These are phyloP conservation scores for Fregata magnificens DNA, from an alignment of 2,113 vertebrate species.

Conservation along the genomic window DNA sequence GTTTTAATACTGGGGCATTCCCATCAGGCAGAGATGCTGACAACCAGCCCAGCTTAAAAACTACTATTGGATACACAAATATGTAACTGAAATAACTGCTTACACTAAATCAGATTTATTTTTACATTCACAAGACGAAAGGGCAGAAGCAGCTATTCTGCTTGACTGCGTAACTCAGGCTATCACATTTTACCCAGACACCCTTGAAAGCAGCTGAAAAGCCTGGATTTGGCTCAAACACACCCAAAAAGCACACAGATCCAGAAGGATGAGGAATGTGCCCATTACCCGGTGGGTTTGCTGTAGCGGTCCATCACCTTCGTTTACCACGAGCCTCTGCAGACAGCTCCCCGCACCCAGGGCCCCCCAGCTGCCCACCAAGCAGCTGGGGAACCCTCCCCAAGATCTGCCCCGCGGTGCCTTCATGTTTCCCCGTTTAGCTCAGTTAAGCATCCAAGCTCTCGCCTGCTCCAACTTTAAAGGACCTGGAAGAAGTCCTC, in stretches of 20 bases:
- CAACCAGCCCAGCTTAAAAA: neutral
- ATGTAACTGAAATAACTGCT: neutral
- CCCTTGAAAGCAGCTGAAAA: neutral
- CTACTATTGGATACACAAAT: neutral
- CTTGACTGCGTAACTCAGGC: neutral
- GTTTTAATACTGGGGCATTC: neutral
- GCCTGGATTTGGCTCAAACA: neutral
- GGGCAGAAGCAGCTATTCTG: neutral
- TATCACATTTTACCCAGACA: neutral
- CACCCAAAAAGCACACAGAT: neutral
- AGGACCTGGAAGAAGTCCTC: neutral
- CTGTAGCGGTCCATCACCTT: neutral
- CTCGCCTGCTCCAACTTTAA: neutral
- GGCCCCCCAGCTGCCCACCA: rapidly evolving
- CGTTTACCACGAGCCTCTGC: neutral
- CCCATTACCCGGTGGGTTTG: neutral
- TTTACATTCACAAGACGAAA: neutral
- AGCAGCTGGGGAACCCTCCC: neutral
- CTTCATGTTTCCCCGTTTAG: neutral
- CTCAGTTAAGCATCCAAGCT: neutral
- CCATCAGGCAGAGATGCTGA: neutral
- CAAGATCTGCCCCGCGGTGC: neutral
- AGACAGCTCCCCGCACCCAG: neutral
- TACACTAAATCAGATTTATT: neutral
- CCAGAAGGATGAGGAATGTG: neutral